Conservation (phyloP, 2,797 vertebrate genomes). For the Pangasius mekongensis region DNA sequence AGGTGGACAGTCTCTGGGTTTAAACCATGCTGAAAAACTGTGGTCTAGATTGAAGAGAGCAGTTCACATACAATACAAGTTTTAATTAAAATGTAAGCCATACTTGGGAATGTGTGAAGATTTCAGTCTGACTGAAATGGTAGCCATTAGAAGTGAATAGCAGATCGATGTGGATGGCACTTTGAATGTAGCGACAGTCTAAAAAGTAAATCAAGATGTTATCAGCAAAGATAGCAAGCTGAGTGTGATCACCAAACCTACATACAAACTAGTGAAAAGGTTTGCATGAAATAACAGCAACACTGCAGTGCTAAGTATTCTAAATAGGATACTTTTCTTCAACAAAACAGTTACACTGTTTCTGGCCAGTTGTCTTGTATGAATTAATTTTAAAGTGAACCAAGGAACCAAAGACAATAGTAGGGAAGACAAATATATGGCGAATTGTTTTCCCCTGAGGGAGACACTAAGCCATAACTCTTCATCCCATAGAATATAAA, state of each 20-base stretch:
- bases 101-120: neutral
- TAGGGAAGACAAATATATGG: constrained; percentile 31
- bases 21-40: neutral
- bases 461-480: constrained; percentile 34
- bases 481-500: constrained; percentile 37
- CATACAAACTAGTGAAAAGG: neutral
- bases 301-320: neutral
- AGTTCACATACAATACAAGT: neutral
- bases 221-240: neutral
- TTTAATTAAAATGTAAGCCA: neutral
- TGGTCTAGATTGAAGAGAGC: neutral
- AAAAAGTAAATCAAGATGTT: neutral
- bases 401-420: neutral
- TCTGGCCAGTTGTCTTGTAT: neutral
- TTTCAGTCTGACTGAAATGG: neutral
- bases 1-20: neutral
- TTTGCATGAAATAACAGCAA: neutral
- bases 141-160: neutral
- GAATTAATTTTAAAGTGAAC: neutral
- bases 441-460: constrained; percentile 8
- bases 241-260: neutral
- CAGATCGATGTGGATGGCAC: neutral
- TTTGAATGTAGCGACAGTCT: neutral
- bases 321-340: neutral
- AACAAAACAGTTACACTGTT: neutral